These are phyloP conservation scores for Chaenocephalus aceratus DNA, from an alignment of 2,113 vertebrate genomes.

Conservation along the genomic window DNA sequence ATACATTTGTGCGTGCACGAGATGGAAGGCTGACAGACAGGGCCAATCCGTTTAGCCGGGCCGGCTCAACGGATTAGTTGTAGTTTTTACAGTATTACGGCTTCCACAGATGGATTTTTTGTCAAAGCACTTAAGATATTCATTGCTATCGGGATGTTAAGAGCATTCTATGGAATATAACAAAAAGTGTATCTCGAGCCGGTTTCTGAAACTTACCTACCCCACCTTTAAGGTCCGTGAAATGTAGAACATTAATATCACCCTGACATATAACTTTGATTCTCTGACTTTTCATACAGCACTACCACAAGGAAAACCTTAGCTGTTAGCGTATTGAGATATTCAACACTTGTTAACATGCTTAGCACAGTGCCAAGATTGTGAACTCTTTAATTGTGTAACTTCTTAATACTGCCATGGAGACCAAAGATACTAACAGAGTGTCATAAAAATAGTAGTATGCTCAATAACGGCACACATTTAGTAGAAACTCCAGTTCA, in stretches of 20 bases:
- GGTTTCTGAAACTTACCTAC: too few relatives aligned
- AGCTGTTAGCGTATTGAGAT: not conserved
- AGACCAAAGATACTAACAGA: not conserved
- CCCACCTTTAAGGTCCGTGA: not conserved
- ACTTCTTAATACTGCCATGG: not conserved
- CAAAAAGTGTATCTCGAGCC: too few relatives aligned
- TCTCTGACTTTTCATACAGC: too few relatives aligned
- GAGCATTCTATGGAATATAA: too few relatives aligned
- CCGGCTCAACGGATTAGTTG: too few relatives aligned
- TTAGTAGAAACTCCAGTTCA: slow-evolving; percentile 66
- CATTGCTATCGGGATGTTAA: too few relatives aligned
- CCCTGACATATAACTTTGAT: not conserved
- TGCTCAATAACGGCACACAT: not conserved
- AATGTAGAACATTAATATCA: not conserved
- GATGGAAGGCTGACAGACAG: too few relatives aligned
- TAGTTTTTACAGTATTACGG: too few relatives aligned
- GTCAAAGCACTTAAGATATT: too few relatives aligned
- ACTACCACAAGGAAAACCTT: not conserved
- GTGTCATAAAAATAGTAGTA: slow-evolving; percentile 21
- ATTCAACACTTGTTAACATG: not conserved
- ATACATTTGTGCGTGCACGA: too few relatives aligned
- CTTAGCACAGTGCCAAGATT: not conserved
- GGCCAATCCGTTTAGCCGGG: too few relatives aligned
- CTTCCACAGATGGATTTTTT: too few relatives aligned
- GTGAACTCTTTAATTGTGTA: not conserved